Evolutionary conservation across 2,888 invertebrate species (phyloP).

Genomic region (Leptopterna dolabrata): DNA sequence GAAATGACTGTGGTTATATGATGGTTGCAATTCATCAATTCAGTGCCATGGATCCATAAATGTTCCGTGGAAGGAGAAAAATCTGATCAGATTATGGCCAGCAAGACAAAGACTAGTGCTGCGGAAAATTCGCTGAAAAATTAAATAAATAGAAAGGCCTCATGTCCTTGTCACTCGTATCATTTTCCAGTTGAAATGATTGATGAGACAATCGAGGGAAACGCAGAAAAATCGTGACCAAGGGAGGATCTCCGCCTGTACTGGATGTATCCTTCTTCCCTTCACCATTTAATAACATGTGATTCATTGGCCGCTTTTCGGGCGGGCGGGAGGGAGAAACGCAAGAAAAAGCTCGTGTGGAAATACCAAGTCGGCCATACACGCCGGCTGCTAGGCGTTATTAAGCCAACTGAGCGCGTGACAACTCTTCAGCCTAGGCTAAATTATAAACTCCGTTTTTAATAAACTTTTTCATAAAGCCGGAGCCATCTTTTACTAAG

Average conservation of each 20-base stretch:
- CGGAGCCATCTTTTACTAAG: not conserved
- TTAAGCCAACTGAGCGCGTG: constrained; percentile 1
- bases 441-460: constrained; percentile 24
- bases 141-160: no score
- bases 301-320: not conserved
- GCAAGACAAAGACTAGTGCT: no score
- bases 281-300: not conserved
- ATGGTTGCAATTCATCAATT: no score
- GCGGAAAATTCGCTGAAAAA: no score
- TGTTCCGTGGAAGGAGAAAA: no score
- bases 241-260: not conserved
- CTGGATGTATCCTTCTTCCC: not conserved
- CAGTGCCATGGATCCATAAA: no score
- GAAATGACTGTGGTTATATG: no score
- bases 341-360: constrained; percentile 1
- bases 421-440: not conserved
- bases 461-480: constrained; percentile 16
- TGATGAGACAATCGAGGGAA: not conserved
- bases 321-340: not conserved
- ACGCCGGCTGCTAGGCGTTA: constrained; percentile 1
- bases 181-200: not conserved
- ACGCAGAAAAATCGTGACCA: not conserved
- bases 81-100: no score
- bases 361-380: constrained; percentile 20
- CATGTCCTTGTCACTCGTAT: no score